Percentiles rank a stretch among this genome's conserved stretches.
These are phyloP conservation scores for Cepaea hortensis DNA, from an alignment of 2,888 invertebrate genomes.

Conservation along the genomic window DNA sequence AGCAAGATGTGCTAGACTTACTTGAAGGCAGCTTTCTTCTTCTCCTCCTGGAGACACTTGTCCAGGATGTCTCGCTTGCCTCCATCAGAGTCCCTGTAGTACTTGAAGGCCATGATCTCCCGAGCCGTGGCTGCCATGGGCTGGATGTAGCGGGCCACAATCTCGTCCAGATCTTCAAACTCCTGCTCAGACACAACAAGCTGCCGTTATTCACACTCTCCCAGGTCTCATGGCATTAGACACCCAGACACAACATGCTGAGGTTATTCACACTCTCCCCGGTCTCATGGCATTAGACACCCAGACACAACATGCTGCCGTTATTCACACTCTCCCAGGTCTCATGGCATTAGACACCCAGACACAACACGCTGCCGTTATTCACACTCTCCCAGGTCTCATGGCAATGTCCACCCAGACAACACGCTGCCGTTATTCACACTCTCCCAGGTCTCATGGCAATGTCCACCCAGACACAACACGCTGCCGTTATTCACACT, in stretches of 20 bases:
- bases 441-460: no score
- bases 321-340: no score
- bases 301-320: no score
- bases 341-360: neutral
- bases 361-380: neutral
- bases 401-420: no score
- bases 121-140: constrained; percentile 96
- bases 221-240: no score
- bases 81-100: constrained; percentile 84
- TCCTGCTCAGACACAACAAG: constrained; percentile 79
- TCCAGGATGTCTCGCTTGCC: constrained; percentile 92
- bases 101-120: constrained; percentile 93
- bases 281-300: no score
- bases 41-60: constrained; percentile 90
- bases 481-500: no score
- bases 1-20: constrained; percentile 48
- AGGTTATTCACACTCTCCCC: no score
- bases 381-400: no score
- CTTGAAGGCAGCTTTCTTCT: constrained; percentile 81
- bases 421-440: neutral
- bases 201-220: no score
- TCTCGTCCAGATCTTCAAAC: constrained; percentile 99
- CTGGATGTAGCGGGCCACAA: constrained; percentile 95
- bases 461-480: no score
- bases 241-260: neutral